Percentiles rank a stretch among this genome's conserved stretches.
These are phyloP conservation scores for Irena cyanogastra DNA, from an alignment of 2,113 vertebrate genomes.

Conservation along the genomic window DNA sequence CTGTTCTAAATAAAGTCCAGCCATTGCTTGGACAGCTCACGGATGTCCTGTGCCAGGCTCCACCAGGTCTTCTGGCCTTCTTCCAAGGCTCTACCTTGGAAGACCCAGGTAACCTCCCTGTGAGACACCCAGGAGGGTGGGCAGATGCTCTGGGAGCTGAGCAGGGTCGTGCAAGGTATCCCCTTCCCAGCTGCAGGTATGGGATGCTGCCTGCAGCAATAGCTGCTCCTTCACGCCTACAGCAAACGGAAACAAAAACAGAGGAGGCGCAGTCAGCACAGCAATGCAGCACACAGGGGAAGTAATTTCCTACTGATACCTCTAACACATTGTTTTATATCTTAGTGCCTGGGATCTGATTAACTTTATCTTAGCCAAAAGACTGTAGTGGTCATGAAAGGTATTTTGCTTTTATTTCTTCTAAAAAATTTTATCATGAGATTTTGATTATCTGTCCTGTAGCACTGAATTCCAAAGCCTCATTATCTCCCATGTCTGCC, in stretches of 20 bases:
- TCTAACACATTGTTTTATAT: slow-evolving; percentile 33
- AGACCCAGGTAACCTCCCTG: background rate
- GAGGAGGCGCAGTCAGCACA: background rate
- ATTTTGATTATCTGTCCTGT: background rate
- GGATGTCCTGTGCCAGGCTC: background rate
- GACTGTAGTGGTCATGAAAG: background rate
- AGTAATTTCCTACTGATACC: slow-evolving; percentile 20
- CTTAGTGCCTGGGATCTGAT: background rate
- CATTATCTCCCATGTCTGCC: background rate
- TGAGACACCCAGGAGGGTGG: background rate
- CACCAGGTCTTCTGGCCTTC: no score
- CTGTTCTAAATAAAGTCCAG: background rate
- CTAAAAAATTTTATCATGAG: background rate
- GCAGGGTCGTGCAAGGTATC: background rate
- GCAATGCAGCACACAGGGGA: background rate
- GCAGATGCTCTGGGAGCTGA: background rate
- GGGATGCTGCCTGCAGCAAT: slow-evolving; percentile 41
- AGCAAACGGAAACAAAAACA: background rate
- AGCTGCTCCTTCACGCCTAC: background rate
- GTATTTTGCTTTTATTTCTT: background rate
- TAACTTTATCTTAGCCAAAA: slow-evolving; percentile 45
- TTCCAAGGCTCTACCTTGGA: no score
- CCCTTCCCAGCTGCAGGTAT: background rate
- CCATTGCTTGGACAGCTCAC: background rate
- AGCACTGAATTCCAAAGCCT: slow-evolving; percentile 8